These are phyloP conservation scores for Euwallacea similis DNA, from an alignment of 1,140 invertebrate genomes.

Conservation along the genomic window DNA sequence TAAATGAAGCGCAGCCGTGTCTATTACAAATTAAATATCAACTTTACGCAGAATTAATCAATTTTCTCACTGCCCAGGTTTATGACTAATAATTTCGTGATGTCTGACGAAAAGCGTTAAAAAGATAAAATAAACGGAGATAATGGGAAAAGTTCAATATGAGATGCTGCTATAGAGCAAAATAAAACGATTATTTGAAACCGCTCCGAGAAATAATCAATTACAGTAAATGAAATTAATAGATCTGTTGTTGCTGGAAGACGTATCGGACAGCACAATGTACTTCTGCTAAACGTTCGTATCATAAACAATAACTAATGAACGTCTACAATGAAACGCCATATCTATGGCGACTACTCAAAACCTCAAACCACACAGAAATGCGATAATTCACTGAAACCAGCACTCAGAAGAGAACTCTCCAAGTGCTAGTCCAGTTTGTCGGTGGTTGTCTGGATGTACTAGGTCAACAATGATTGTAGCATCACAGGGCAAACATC, in stretches of 20 bases:
- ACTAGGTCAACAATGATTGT: no score
- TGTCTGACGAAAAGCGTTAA: not conserved
- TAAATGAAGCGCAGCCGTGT: not conserved
- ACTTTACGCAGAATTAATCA: not conserved
- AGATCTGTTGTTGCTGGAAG: slow-evolving; percentile 22
- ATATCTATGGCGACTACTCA: no score
- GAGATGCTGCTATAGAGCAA: not conserved
- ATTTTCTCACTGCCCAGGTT: not conserved
- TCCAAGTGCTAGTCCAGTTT: no score
- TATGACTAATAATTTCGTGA: not conserved
- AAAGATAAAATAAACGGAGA: slow-evolving; percentile 16
- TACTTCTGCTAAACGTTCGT: slow-evolving; percentile 30
- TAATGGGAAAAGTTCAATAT: slow-evolving; percentile 13
- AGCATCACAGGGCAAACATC: no score
- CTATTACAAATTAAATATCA: not conserved
- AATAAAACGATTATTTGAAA: slow-evolving; percentile 23
- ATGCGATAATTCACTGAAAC: no score
- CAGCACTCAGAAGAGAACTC: no score
- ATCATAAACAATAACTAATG: slow-evolving; percentile 29
- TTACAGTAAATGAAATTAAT: slow-evolving; percentile 26
- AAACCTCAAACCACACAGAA: no score
- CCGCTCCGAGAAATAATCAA: slow-evolving; percentile 26
- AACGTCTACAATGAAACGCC: not conserved
- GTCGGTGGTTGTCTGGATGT: no score
- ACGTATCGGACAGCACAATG: slow-evolving; percentile 30